These are phyloP conservation scores for Lota lota DNA, from an alignment of 2,113 vertebrate species.

Conservation along the genomic window DNA sequence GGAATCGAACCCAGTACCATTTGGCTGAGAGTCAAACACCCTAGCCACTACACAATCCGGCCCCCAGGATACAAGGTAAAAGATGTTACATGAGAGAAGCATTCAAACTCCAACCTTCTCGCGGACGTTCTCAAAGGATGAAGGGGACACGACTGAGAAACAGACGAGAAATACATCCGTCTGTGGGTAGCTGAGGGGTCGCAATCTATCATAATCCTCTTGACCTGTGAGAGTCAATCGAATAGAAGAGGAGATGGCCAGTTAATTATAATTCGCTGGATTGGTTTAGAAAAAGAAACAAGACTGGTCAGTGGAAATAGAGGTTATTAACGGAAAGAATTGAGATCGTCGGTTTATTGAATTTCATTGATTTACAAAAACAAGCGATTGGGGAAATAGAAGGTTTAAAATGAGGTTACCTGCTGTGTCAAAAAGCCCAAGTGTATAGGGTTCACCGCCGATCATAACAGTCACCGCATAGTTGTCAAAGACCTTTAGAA, in stretches of 20 bases:
- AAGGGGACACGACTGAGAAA: conserved; percentile 97
- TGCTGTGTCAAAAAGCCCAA: conserved; percentile 97
- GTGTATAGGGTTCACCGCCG: conserved; percentile 94
- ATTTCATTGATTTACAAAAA: background rate
- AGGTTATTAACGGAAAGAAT: no score
- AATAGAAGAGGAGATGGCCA: no score
- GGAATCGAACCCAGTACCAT: no score
- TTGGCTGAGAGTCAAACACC: no score
- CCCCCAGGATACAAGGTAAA: no score
- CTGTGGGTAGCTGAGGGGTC: conserved; percentile 97
- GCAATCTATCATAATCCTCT: conserved; percentile 98
- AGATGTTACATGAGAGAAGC: no score
- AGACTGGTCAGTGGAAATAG: no score
- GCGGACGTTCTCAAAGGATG: conserved; percentile 98
- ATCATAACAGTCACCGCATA: conserved; percentile 99
- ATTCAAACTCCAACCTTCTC: conserved; percentile 82
- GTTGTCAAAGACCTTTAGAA: conserved; percentile 92
- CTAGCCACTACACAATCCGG: no score
- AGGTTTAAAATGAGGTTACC: conserved; percentile 67
- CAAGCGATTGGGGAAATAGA: conserved; percentile 4
- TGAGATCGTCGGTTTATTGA: background rate
- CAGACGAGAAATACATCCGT: conserved; percentile 98
- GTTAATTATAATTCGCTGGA: no score
- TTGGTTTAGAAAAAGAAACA: no score
- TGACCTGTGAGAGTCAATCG: conserved; percentile 77